Conservation (phyloP, 2,888 invertebrate genomes). For the Eretmocerus hayati region DNA sequence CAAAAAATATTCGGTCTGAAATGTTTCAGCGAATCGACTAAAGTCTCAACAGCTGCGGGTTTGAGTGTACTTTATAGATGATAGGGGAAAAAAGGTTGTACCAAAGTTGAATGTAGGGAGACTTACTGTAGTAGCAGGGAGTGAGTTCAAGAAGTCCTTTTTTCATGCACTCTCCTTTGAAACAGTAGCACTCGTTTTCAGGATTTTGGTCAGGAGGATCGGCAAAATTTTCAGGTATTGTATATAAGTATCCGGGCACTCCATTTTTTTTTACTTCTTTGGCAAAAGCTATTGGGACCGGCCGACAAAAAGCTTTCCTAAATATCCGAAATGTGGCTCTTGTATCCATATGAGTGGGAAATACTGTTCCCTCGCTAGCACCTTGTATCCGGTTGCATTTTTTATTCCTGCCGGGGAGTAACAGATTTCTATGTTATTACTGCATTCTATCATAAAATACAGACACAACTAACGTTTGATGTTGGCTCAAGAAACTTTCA, state of each 20-base stretch:
- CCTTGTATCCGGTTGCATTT: slow-evolving; percentile 64
- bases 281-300: slow-evolving; percentile 53
- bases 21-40: no score
- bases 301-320: slow-evolving; percentile 69
- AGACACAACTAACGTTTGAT: no score
- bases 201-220: slow-evolving; percentile 51
- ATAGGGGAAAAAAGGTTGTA: no score
- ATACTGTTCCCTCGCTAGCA: slow-evolving; percentile 64
- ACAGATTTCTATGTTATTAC: no score
- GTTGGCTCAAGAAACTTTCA: neutral
- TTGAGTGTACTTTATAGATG: no score
- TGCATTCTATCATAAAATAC: no score
- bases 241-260: slow-evolving; percentile 56
- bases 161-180: slow-evolving; percentile 49
- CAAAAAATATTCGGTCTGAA: no score
- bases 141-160: slow-evolving; percentile 61
- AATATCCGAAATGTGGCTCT: slow-evolving; percentile 56
- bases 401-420: slow-evolving; percentile 48
- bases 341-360: slow-evolving; percentile 57
- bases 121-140: slow-evolving; percentile 66
- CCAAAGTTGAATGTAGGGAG: neutral
- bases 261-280: slow-evolving; percentile 47
- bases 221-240: slow-evolving; percentile 56
- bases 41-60: no score
- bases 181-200: slow-evolving; percentile 61